Percentiles rank a stretch among this genome's conserved stretches.
phyloP scores from a whole-genome alignment of 1,140 invertebrate genomes.

The Battus philenor region DNA sequence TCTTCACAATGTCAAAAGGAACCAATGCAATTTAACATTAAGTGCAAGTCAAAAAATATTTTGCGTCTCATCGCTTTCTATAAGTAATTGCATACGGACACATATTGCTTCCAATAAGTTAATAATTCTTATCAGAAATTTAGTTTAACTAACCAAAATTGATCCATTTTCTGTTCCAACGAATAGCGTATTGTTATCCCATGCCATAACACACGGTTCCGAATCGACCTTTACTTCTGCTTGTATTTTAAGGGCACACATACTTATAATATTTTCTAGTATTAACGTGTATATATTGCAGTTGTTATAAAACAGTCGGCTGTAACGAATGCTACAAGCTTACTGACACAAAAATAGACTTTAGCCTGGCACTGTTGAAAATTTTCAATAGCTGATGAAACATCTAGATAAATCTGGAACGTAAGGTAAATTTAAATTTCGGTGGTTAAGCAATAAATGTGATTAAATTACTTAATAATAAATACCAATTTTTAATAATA shows the following conservation, averaged over 20 bases:
- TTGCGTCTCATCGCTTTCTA: no score
- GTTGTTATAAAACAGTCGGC: slow-evolving; percentile 1
- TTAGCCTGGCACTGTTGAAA: slow-evolving; percentile 1
- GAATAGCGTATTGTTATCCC: slow-evolving; percentile 43
- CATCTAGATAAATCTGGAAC: slow-evolving; percentile 11
- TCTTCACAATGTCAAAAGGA: no score
- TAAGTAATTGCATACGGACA: no score
- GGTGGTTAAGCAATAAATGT: no score
- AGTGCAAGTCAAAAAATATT: no score
- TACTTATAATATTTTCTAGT: slow-evolving; percentile 19
- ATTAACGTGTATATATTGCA: not conserved
- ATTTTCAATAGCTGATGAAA: slow-evolving; percentile 5
- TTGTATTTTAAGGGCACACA: slow-evolving; percentile 45
- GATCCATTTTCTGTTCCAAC: slow-evolving; percentile 54
- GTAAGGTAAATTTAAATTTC: not conserved
- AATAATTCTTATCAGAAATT: no score
- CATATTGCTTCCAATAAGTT: no score
- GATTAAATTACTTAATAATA: no score
- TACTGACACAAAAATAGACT: slow-evolving; percentile 12
- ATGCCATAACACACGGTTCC: slow-evolving; percentile 55
- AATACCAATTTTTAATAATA: no score
- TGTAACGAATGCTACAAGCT: slow-evolving; percentile 3
- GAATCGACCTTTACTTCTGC: slow-evolving; percentile 45
- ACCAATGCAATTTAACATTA: no score
- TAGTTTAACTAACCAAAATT: slow-evolving; percentile 59